Evolutionary conservation across 2,113 vertebrate species (phyloP), one percentile per base, ranked within the genome.

Genomic region (Myanophis thanlyinensis): DNA sequence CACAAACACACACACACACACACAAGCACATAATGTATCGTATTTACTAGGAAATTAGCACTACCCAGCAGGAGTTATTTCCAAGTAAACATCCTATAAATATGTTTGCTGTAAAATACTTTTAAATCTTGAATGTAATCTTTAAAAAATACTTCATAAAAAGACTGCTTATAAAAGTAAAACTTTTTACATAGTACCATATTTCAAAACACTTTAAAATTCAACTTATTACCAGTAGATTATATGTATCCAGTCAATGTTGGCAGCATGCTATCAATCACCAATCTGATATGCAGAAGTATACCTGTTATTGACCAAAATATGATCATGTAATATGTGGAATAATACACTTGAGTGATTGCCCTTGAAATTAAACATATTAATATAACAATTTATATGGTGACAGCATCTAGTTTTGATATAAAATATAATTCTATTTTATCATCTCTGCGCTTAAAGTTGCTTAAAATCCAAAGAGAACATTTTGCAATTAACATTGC

Each of bases 361-460:
- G 95, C 93, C 96, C 94, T 91, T 95, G 92, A 97, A 96, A 97
- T 96, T 95, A 97, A 97, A 91, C 48, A 89, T 94, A 94, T 95
- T 96, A 94, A 96, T 93, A 95, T 91, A 94, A 48, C 52, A 89
- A 89, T 89, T 92, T 91, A 62, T 62, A 90, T 25, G 27, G 44
- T 27, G 27, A 46, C 23, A 90, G 51, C 85, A 87, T 23, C 27
- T 87, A 18, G 62, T 52, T 80, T 22, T 59, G 56, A 85, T 23
- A 44, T 18, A 35, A 85, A 91, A 73, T 67, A 90, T 92, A 44
- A 9, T 35, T 23, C 0, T 92, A 48, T 87, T 95, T 93, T 92
- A 93, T 54, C 62, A 47, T 87, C 92, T 91, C 62, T 73, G 73
- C 1, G 87, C 92, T 89, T 67, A 87, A 94, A 89, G n/a, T 89